phyloP scores from a whole-genome alignment of 2,888 invertebrate species.

The Callimorpha dominula region DNA sequence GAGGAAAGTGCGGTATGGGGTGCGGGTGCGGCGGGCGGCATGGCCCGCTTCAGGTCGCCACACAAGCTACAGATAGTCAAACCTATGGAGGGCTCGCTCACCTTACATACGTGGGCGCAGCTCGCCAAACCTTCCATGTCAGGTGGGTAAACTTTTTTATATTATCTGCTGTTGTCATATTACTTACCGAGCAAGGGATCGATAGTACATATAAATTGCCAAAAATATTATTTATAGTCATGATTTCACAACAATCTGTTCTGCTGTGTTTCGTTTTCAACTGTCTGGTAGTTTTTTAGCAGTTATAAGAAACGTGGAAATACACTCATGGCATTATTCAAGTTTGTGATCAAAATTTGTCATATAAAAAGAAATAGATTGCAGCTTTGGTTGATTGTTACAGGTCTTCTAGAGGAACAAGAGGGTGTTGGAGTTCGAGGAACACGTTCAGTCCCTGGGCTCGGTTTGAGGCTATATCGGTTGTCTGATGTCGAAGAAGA shows the following conservation, averaged over 20 bases:
- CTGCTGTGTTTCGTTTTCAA: too few relatives aligned
- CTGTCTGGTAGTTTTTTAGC: too few relatives aligned
- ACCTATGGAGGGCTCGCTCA: constrained; percentile 97
- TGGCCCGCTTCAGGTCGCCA: constrained; percentile 91
- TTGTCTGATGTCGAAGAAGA: constrained; percentile 92
- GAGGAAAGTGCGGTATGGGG: constrained; percentile 84
- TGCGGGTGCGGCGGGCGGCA: constrained; percentile 77
- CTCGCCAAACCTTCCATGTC: constrained; percentile 97
- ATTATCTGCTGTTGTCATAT: background rate
- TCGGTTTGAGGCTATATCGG: constrained; percentile 89
- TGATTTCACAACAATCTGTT: too few relatives aligned
- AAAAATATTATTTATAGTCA: too few relatives aligned
- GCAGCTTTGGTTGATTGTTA: background rate
- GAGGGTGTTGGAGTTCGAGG: constrained; percentile 96
- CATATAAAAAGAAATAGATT: background rate
- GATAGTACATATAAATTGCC: background rate
- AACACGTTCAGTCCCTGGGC: constrained; percentile 90
- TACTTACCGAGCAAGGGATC: background rate
- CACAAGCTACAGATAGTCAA: constrained; percentile 97
- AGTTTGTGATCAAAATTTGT: background rate
- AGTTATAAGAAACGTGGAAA: too few relatives aligned
- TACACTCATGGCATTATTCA: too few relatives aligned
- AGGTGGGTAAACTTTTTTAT: constrained; percentile 75
- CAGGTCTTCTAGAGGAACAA: constrained; percentile 93
- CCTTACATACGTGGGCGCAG: constrained; percentile 97